A percentile compares a stretch with the other conserved stretches of the same genome.
Evolutionary conservation across 2,797 vertebrate genomes (phyloP).

Genomic region (Hybognathus amarus): DNA sequence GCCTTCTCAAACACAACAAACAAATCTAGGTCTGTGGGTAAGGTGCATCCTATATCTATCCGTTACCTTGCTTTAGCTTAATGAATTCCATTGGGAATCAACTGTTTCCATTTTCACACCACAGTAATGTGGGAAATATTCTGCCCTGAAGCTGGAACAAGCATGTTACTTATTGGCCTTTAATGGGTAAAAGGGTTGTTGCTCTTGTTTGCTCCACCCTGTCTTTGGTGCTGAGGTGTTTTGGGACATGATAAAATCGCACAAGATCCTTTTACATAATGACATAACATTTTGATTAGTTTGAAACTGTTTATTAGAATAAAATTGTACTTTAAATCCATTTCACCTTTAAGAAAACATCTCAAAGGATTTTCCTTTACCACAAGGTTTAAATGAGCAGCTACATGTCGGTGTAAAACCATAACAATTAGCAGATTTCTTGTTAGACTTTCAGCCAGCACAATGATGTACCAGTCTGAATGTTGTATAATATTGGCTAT

Average conservation of each 20-base stretch:
- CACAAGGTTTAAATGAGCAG: background rate
- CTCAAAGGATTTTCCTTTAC: background rate
- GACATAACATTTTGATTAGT: background rate
- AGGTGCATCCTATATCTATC: background rate
- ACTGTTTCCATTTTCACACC: constrained; percentile 55
- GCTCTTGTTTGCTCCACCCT: background rate
- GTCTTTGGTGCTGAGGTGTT: background rate
- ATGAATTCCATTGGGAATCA: constrained; percentile 46
- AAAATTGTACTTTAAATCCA: background rate
- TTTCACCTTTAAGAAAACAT: background rate
- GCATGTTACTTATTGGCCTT: constrained; percentile 33
- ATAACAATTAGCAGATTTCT: background rate
- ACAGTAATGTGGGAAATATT: constrained; percentile 51
- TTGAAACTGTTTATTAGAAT: background rate
- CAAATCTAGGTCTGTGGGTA: background rate
- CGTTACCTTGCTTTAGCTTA: constrained; percentile 10
- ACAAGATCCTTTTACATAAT: background rate
- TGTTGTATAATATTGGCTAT: background rate
- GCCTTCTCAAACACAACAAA: background rate
- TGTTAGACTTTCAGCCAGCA: background rate
- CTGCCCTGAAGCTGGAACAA: constrained; percentile 23
- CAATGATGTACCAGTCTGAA: background rate
- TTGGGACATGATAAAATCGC: constrained; percentile 10
- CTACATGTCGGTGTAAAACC: background rate
- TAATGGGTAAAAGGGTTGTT: constrained; percentile 46